phyloP scores from a whole-genome alignment of 2,888 invertebrate species.

The Acleris literana region DNA sequence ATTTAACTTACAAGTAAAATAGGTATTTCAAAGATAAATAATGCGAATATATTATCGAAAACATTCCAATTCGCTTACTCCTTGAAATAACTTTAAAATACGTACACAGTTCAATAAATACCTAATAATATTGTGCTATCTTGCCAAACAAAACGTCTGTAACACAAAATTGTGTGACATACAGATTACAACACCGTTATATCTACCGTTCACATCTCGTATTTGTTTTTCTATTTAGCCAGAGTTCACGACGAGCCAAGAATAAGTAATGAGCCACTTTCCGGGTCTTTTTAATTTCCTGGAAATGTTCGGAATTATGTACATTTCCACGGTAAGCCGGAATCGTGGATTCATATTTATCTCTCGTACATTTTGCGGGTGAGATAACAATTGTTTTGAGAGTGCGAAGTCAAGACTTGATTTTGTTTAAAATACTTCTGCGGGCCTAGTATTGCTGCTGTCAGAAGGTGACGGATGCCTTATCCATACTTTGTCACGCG shows the following conservation, averaged over 20 bases:
- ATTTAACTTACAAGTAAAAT: no score
- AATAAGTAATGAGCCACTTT: conserved; percentile 46
- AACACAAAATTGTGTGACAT: conserved; percentile 2
- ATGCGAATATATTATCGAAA: no score
- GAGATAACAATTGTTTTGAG: background rate
- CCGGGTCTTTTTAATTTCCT: conserved; percentile 45
- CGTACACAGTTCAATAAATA: no score
- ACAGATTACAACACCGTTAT: conserved; percentile 11
- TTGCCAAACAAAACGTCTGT: no score
- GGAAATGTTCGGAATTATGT: conserved; percentile 39
- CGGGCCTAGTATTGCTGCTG: no score
- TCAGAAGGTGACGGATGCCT: no score
- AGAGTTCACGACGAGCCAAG: conserved; percentile 34
- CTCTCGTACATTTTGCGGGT: background rate
- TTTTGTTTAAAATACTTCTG: no score
- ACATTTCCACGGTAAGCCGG: conserved; percentile 33
- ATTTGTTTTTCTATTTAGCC: conserved; percentile 37
- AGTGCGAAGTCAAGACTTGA: background rate
- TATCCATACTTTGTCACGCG: no score
- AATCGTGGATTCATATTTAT: conserved; percentile 15
- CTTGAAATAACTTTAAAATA: no score
- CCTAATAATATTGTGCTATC: no score
- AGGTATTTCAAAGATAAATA: no score
- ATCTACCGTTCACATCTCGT: conserved; percentile 21
- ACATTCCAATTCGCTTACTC: no score